A percentile compares a stretch with the other conserved stretches of the same genome.
Evolutionary conservation across 2,113 vertebrate genomes (phyloP).

Genomic region (Brachyhypopomus occidentalis): DNA sequence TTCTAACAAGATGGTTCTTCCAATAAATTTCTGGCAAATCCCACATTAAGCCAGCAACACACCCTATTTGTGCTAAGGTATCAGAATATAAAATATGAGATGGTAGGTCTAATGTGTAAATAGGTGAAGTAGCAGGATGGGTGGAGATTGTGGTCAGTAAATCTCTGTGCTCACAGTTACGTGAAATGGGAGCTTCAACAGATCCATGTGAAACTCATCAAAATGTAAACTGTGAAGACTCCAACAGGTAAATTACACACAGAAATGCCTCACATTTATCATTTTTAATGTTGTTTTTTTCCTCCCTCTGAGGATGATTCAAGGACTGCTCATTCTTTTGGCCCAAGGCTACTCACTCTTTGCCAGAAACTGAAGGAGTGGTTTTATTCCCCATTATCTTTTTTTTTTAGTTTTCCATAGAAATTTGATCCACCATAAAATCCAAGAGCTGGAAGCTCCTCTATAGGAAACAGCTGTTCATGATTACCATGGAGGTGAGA

Average conservation of each 20-base stretch:
- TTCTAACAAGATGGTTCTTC: too few species aligned
- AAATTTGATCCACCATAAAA: constrained; percentile 38
- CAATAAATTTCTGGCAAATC: not conserved
- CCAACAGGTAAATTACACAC: constrained; percentile 65
- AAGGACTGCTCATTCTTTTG: constrained; percentile 60
- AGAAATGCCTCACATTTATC: constrained; percentile 57
- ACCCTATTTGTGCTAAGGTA: not conserved
- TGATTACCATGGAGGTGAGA: constrained; percentile 50
- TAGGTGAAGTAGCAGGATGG: not conserved
- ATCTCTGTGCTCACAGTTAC: constrained; percentile 43
- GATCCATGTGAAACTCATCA: constrained; percentile 65
- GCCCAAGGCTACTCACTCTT: constrained; percentile 38
- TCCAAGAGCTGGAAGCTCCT: constrained; percentile 38
- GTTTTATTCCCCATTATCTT: constrained; percentile 34
- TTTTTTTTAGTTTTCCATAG: constrained; percentile 10
- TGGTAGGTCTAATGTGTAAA: constrained; percentile 4
- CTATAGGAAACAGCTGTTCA: constrained; percentile 40
- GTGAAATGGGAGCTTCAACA: constrained; percentile 41
- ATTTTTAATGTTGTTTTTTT: constrained; percentile 58
- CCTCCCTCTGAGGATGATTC: constrained; percentile 42
- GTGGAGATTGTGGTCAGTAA: constrained; percentile 46
- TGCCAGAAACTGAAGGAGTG: constrained; percentile 57
- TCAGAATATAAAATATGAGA: constrained; percentile 1
- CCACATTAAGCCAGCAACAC: not conserved
- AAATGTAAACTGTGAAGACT: constrained; percentile 57